A percentile compares a stretch with the other conserved stretches of the same genome.
Conservation (phyloP, 1,140 invertebrate species). For the Vollenhovia emeryi region DNA sequence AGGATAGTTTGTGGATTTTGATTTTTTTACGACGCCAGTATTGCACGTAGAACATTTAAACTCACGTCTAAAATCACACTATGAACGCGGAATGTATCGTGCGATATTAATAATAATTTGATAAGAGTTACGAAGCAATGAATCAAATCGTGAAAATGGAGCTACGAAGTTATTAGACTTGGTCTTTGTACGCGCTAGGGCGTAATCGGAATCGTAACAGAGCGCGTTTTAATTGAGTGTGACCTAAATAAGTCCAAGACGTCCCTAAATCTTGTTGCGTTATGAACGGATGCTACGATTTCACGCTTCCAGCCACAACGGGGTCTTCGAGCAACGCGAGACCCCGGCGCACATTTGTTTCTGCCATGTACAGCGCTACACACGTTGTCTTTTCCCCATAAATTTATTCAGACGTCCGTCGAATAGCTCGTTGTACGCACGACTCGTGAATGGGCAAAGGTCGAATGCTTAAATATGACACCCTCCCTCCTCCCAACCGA, state of each 20-base stretch:
- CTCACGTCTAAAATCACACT: background rate
- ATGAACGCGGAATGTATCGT: background rate
- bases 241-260: background rate
- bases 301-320: constrained; percentile 38
- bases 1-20: background rate
- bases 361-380: constrained; percentile 3
- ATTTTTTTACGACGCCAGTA: background rate
- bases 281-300: constrained; percentile 37
- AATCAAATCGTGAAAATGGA: background rate
- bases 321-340: background rate
- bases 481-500: background rate
- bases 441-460: constrained; percentile 64
- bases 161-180: background rate
- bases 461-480: constrained; percentile 55
- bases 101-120: background rate
- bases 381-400: background rate
- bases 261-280: background rate
- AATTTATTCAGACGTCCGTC: constrained; percentile 65
- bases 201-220: background rate
- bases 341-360: constrained; percentile 30
- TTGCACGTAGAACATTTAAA: background rate
- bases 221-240: background rate
- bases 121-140: background rate
- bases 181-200: background rate
- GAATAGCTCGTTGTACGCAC: constrained; percentile 55